Percentiles rank a stretch among this genome's conserved stretches.
These are phyloP conservation scores for Harpagus bidentatus DNA, from an alignment of 2,113 vertebrate genomes.

Conservation along the genomic window DNA sequence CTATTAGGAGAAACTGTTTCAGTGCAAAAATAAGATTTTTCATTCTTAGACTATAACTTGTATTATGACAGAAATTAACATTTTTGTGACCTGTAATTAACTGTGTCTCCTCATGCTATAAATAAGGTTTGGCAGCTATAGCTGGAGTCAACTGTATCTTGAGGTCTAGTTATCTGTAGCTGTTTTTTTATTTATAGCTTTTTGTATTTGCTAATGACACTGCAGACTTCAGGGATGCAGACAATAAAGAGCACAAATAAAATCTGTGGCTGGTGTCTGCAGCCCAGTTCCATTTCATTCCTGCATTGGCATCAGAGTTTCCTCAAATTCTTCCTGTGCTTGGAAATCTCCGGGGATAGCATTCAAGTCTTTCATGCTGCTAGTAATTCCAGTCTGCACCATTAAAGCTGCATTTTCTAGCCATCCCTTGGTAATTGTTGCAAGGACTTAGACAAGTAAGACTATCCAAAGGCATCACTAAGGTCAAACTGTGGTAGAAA, in stretches of 20 bases:
- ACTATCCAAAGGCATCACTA: constrained; percentile 77
- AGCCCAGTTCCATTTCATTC: neutral
- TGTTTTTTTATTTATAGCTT: neutral
- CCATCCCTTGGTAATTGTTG: constrained; percentile 71
- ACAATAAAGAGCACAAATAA: neutral
- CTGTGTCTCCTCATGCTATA: neutral
- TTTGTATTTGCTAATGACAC: neutral
- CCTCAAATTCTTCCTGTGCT: neutral
- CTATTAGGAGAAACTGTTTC: neutral
- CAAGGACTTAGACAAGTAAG: constrained; percentile 68
- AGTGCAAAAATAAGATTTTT: neutral
- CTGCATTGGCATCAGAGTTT: neutral
- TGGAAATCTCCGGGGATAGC: neutral
- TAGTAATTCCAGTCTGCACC: constrained; percentile 65
- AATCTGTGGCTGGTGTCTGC: neutral
- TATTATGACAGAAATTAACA: constrained; percentile 9
- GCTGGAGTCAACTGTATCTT: neutral
- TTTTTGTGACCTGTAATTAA: constrained; percentile 6
- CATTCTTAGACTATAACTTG: neutral
- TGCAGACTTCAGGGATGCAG: neutral
- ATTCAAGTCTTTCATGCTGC: constrained; percentile 50
- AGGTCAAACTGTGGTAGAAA: constrained; percentile 75
- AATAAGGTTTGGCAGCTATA: neutral
- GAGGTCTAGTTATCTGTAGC: neutral
- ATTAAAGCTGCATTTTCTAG: constrained; percentile 66